Percentiles rank a stretch among this genome's conserved stretches.
These are phyloP conservation scores for Sardina pilchardus DNA, from an alignment of 2,113 vertebrate genomes.

Conservation along the genomic window DNA sequence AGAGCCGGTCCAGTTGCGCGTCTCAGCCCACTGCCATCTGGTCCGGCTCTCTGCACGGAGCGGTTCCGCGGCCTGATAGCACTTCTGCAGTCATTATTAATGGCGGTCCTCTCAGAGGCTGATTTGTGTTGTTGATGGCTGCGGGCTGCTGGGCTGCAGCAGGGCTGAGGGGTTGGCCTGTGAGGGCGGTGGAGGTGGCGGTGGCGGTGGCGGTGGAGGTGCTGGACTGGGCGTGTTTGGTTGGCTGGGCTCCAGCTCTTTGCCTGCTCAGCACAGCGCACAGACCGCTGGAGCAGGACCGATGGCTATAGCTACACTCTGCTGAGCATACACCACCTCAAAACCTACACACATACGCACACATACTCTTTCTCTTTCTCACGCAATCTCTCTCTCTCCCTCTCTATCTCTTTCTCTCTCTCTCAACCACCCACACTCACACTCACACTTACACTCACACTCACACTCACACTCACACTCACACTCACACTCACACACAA, in stretches of 20 bases:
- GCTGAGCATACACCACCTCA: constrained; percentile 25
- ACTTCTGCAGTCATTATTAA: not conserved
- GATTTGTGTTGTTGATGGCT: not conserved
- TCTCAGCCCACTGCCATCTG: not conserved
- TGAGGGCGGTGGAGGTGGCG: not conserved
- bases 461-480: not conserved
- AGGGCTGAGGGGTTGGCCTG: not conserved
- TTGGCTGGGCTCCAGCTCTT: not conserved
- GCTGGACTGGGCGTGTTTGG: not conserved
- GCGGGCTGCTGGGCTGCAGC: not conserved
- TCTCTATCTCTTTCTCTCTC: not conserved
- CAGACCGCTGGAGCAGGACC: not conserved
- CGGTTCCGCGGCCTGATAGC: not conserved
- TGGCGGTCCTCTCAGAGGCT: not conserved
- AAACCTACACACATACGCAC: not conserved
- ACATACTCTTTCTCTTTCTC: not conserved
- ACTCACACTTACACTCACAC: not conserved
- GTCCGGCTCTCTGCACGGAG: not conserved
- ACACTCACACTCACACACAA: not conserved
- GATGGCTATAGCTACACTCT: constrained; percentile 34
- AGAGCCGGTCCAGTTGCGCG: not conserved
- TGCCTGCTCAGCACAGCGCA: not conserved
- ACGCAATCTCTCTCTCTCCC: too few species aligned
- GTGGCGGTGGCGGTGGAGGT: too few species aligned
- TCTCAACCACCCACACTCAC: not conserved